A percentile compares a stretch with the other conserved stretches of the same genome.
These are phyloP conservation scores for Python bivittatus DNA, from an alignment of 2,113 vertebrate species.

Conservation along the genomic window DNA sequence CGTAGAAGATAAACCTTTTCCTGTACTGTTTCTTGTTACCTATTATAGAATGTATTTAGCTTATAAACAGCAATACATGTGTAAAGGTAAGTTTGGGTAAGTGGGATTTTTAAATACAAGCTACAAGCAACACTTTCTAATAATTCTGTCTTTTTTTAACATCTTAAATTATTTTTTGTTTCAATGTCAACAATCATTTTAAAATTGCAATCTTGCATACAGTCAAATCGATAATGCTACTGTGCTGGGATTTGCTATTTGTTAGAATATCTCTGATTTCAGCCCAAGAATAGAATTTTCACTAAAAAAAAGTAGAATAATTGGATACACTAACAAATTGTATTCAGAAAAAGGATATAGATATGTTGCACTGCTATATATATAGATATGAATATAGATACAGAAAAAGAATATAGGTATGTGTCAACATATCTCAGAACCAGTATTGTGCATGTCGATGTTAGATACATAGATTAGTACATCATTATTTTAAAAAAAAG, in stretches of 20 bases:
- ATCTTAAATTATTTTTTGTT: background rate
- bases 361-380: background rate
- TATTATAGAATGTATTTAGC: background rate
- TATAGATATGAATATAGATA: background rate
- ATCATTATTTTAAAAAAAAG: background rate
- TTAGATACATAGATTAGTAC: background rate
- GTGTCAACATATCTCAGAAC: background rate
- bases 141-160: background rate
- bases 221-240: background rate
- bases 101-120: background rate
- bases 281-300: background rate
- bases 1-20: background rate
- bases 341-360: background rate
- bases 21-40: background rate
- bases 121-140: background rate
- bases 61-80: background rate
- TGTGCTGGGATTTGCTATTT: background rate
- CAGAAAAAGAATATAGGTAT: background rate
- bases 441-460: background rate
- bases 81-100: constrained; percentile 2
- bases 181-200: background rate
- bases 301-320: background rate
- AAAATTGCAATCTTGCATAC: background rate
- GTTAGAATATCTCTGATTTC: background rate
- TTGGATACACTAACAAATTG: background rate